Evolutionary conservation across 2,888 invertebrate genomes (phyloP), one percentile per base, ranked within the genome.

Genomic region (Hemaris fuciformis): DNA sequence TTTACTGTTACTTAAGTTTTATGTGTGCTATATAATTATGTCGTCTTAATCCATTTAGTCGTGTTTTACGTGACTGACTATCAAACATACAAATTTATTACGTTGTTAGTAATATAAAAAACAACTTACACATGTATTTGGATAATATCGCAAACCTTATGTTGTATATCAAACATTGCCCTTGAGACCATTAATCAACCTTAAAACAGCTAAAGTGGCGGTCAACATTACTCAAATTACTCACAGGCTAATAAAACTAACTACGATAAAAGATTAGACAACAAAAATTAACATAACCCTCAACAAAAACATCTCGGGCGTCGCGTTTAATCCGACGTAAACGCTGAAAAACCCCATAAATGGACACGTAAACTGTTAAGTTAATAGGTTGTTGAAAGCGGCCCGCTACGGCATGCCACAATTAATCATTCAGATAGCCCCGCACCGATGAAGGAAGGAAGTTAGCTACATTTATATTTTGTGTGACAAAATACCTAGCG

Each of bases 401-500:
- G 80, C 81, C 75, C 72, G 73, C 72, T 75, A 75, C 81, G 79
- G 81, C 69, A 73, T 31, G 53, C 53, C 53, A 83, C 86, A 86
- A 91, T 92, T 88, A 92, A 90, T 92, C 91, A 92, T 79, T 83
- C 77, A 85, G 91, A 92, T 92, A 91, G 87, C 83, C 81, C 75
- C 31, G 27, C 18, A 53, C 88, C 90, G 87, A 91, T 91, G 91
- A 88, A 87, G 91, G 91, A 91, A 91, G 90, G 91, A 91, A 91
- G 87, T 88, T 74, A 77, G 87, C 87, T 80, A 89, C 89, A 85
- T 92, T 91, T 91, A 91, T 91, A 91, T 92, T 91, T 90, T 91
- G 91, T 92, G 87, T 91, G 91, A 92, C 91, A 92, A 92, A 92
- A 92, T 91, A 88, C 89, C 88, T 86, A 83, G 85, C 88, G 81